Base-by-base conservation (phyloP, 2,113 vertebrate species). In the Merops nubicus region DNA sequence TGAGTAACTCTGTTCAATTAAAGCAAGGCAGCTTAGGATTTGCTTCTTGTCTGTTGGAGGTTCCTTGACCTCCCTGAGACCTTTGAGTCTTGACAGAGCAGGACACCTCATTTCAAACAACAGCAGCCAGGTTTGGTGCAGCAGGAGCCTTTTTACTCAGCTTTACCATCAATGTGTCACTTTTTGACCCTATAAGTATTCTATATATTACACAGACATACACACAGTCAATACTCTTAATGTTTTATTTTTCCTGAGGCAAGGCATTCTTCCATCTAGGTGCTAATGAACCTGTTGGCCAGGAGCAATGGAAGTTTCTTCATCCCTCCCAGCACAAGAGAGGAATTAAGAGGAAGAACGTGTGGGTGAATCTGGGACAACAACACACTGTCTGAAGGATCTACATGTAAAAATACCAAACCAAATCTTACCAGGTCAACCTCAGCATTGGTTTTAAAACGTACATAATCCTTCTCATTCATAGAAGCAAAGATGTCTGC, bases 401-500 rank as follows among this genome's bases (percentile, higher is more conserved):
- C 23, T 8, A 33, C 23, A 42, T 6, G 16, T 34, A 48, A 8
- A 31, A 63, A 79, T 10, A 59, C 76, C 73, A 87, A 86, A 63
- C 68, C 42, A 29, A 48, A 23, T 7, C 96, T 98, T 97, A 99
- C 99, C 98, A 99, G 88, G 84, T 98, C 96, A 73, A 97, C 96
- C 50, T 98, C 96, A 62, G 97, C 95, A 69, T 84, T 98, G n/a
- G 67, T 96, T 96, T 98, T 99, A 93, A 99, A 99, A 43, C 93
- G 91, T 7, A 87, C 68, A 62, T 99, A 99, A 95, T 99, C 99
- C 29, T 98, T 96, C 81, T 99, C 98, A 79, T 96, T 99, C 99
- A 99, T 99, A 69, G 99, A 99, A 76, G 99, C 93, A 85, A 99
- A 98, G 89, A 99, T 98, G 83, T 99, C 99, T 69, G 99, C 99